A percentile compares a stretch with the other conserved stretches of the same genome.
These are phyloP conservation scores for Syngnathoides biaculeatus DNA, from an alignment of 2,113 vertebrate species.

Conservation along the genomic window DNA sequence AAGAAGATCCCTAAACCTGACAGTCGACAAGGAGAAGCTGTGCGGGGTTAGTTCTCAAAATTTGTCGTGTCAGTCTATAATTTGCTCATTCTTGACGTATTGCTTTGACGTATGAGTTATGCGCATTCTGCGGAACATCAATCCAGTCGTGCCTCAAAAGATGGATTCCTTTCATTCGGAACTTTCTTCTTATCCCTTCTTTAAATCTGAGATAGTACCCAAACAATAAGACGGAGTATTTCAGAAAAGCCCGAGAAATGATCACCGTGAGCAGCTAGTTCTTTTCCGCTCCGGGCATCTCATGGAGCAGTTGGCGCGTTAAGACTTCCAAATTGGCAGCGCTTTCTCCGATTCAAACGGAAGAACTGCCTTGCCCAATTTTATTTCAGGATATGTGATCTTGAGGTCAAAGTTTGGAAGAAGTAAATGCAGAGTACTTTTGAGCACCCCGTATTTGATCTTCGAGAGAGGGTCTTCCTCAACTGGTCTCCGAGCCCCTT, in stretches of 20 bases:
- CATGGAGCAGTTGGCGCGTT: constrained; percentile 5
- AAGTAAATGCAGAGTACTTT: constrained; percentile 24
- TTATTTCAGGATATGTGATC: constrained; percentile 38
- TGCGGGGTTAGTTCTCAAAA: constrained; percentile 5
- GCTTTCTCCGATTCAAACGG: constrained; percentile 19
- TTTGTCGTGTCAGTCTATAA: not conserved
- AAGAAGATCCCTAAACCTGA: not conserved
- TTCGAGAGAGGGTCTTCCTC: constrained; percentile 17
- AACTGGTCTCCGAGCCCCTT: constrained; percentile 1
- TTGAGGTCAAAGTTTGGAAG: constrained; percentile 28
- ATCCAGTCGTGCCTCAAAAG: not conserved
- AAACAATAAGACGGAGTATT: not conserved
- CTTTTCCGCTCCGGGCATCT: not conserved
- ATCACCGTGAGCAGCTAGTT: not conserved
- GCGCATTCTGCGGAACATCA: not conserved
- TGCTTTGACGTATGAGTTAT: not conserved
- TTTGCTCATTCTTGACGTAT: constrained; percentile 6
- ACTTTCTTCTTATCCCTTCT: not conserved
- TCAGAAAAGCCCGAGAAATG: not conserved
- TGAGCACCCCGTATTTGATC: constrained; percentile 25
- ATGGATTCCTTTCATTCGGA: not conserved
- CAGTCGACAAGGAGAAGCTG: constrained; percentile 1
- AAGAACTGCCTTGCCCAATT: constrained; percentile 33
- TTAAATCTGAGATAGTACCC: not conserved
- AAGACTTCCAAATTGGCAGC: constrained; percentile 20